Conservation (phyloP, 2,113 vertebrate species). For the Phrynocephalus versicolor region DNA sequence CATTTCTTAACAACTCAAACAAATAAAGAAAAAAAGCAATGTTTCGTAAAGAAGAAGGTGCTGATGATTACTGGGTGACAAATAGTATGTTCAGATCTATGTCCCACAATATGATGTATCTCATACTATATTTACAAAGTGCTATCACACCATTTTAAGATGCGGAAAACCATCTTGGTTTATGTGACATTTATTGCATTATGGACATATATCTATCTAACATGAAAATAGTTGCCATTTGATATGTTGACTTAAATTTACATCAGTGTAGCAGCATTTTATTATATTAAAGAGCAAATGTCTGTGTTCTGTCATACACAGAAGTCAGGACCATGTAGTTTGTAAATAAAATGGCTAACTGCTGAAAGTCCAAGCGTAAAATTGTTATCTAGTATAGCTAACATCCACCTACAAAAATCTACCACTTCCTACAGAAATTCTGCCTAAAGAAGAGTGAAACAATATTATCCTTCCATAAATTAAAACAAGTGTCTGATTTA, state of each 20-base stretch:
- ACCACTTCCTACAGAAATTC: conserved; percentile 50
- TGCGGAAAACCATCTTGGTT: neutral
- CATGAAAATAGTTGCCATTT: conserved; percentile 53
- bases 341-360: conserved; percentile 64
- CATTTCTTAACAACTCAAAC: conserved; percentile 3
- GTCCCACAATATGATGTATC: conserved; percentile 10
- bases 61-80: neutral
- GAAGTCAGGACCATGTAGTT: neutral
- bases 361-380: conserved; percentile 47
- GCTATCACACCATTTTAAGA: neutral
- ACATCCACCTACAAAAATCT: conserved; percentile 32
- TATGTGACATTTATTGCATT: neutral
- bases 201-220: conserved; percentile 43
- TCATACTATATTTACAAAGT: conserved; percentile 19
- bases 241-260: conserved; percentile 27
- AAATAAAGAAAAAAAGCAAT: neutral
- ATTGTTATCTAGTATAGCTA: conserved; percentile 66
- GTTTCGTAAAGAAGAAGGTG: neutral
- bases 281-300: conserved; percentile 40
- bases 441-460: conserved; percentile 54
- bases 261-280: conserved; percentile 51
- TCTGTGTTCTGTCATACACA: neutral
- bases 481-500: conserved; percentile 46
- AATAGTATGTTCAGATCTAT: neutral
- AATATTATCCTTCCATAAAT: conserved; percentile 45